Base-by-base conservation (phyloP, 2,113 vertebrate genomes). In the Hippocampus barbouri region DNA sequence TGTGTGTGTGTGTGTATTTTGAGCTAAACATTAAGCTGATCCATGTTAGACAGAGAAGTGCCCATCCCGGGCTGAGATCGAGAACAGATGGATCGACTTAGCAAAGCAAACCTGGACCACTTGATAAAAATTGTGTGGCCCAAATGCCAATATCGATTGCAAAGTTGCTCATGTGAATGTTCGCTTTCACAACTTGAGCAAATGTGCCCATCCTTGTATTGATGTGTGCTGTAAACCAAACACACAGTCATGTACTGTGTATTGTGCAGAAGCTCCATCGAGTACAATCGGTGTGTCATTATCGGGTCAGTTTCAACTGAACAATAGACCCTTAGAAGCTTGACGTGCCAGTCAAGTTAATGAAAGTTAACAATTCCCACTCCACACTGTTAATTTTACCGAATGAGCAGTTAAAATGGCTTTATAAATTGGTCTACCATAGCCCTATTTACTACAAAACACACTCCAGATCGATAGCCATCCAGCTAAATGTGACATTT, bases 11-110 rank as follows among this genome's bases (percentile, higher is more conserved):
- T 41, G 30, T 74, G 38, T 40, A 40, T 81, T 75, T 74, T 71
- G 25, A 63, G 90, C 83, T 92, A 93, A 93, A 91, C 87, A 93
- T 92, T 92, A 93, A 92, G 78, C 92, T 70, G 74, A 40, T 73
- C 77, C n/a, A 40, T 77, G 83, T 79, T 82, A 71, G 77, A 85
- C 77, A 85, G 81, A 53, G 79, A 89, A 77, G 83, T 82, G 79
- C 70, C 81, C 75, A 78, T 82, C 70, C 74, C 66, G 61, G 75
- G 34, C 59, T 68, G 62, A 75, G 69, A 18, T 76, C 23, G 41
- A 38, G 3, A 68, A 66, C 40, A 64, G 59, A 66, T 41, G 38
- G 53, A 69, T 21, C 71, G 49, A 63, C 49, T 21, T 27, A 27
- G 49, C 60, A 40, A 38, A 49, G 30, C 30, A 70, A 53, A 75